Evolutionary conservation across 2,797 vertebrate genomes (phyloP).

Genomic region (Odontamblyopus lacepedii): DNA sequence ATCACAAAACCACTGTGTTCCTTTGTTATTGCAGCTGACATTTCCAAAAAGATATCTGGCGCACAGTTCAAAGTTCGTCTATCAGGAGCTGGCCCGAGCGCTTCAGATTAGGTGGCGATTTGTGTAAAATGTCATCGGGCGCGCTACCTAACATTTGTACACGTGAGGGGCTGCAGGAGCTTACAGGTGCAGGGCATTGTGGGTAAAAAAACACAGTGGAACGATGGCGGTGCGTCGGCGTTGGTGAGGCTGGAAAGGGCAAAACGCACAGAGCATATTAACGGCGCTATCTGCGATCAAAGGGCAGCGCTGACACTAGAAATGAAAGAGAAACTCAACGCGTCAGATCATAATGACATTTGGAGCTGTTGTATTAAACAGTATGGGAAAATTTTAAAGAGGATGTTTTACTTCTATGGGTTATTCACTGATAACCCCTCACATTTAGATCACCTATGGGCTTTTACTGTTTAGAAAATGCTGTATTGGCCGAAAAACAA

Average conservation of each 20-base stretch:
- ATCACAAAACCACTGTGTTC: conserved; percentile 41
- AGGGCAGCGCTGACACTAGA: background rate
- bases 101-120: conserved; percentile 70
- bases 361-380: background rate
- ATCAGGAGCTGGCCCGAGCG: conserved; percentile 60
- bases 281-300: conserved; percentile 5
- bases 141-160: conserved; percentile 55
- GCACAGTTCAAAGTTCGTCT: conserved; percentile 73
- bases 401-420: too few relatives aligned
- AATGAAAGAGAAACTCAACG: background rate
- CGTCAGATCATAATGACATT: background rate
- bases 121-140: conserved; percentile 74
- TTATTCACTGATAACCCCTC: too few relatives aligned
- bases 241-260: background rate
- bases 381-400: too few relatives aligned
- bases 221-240: conserved; percentile 9
- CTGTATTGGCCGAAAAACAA: too few relatives aligned
- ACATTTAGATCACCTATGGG: too few relatives aligned
- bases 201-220: background rate
- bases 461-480: too few relatives aligned
- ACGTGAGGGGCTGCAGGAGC: conserved; percentile 48
- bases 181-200: conserved; percentile 32
- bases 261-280: conserved; percentile 2
- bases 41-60: conserved; percentile 76
- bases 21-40: conserved; percentile 69